Conservation (phyloP, 2,797 vertebrate genomes). For the Pterois miles region DNA sequence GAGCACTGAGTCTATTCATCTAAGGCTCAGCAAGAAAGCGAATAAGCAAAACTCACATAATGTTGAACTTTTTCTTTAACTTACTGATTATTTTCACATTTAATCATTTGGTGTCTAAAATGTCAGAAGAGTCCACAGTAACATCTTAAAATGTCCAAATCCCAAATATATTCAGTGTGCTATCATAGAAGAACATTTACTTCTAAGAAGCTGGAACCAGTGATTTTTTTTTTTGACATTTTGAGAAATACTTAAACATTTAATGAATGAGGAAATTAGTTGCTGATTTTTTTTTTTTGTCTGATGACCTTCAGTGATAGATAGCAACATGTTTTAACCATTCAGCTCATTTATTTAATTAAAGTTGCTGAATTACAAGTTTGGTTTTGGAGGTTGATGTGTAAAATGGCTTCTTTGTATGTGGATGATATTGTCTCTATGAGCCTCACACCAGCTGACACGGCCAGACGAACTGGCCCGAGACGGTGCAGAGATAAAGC, state of each 20-base stretch:
- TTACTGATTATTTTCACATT: not conserved
- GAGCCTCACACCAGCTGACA: slow-evolving; percentile 31
- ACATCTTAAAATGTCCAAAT: not conserved
- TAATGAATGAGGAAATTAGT: not conserved
- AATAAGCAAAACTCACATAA: slow-evolving; percentile 4
- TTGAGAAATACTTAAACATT: not conserved
- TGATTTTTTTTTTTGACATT: not conserved
- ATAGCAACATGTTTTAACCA: not conserved
- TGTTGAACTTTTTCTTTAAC: not conserved
- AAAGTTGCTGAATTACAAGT: not conserved
- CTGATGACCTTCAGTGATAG: not conserved
- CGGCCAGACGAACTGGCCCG: slow-evolving; percentile 32
- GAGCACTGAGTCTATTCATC: not conserved
- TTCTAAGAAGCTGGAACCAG: not conserved
- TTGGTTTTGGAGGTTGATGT: not conserved
- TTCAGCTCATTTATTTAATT: not conserved
- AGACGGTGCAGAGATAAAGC: slow-evolving; percentile 52
- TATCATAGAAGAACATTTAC: not conserved
- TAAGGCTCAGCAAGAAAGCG: not conserved
- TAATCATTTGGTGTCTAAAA: not conserved
- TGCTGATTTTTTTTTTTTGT: not conserved
- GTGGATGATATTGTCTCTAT: slow-evolving; percentile 31
- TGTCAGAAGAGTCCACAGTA: not conserved
- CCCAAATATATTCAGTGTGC: not conserved
- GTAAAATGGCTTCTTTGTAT: slow-evolving; percentile 24